Conservation (phyloP, 1,140 invertebrate species). For the Sycobia sp. region DNA sequence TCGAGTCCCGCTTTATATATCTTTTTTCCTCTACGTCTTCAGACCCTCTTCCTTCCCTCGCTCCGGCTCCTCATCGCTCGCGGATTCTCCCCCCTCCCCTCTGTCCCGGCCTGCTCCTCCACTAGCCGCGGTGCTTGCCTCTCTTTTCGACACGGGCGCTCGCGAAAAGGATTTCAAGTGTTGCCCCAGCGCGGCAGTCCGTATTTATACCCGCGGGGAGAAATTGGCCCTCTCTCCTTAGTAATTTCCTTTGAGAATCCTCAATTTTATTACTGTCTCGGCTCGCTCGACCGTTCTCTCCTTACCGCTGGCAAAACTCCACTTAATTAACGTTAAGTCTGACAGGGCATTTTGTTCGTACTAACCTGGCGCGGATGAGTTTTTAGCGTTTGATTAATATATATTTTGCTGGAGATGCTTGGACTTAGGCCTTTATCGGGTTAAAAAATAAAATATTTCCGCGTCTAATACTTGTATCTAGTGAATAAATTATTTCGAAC, state of each 20-base stretch:
- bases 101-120: neutral
- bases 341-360: constrained; percentile 5
- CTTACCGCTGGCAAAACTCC: neutral
- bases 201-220: constrained; percentile 18
- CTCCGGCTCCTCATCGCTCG: too few species aligned
- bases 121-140: neutral
- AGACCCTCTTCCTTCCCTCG: too few species aligned
- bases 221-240: constrained; percentile 1
- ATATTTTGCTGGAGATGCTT: too few species aligned
- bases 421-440: too few species aligned
- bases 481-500: too few species aligned
- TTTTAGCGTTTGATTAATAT: constrained; percentile 6
- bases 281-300: too few species aligned
- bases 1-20: constrained; percentile 26
- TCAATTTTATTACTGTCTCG: constrained; percentile 14
- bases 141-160: neutral
- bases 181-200: constrained; percentile 12
- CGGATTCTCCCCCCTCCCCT: neutral
- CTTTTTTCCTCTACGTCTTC: too few species aligned
- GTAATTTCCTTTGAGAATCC: constrained; percentile 21
- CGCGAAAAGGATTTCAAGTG: constrained; percentile 12
- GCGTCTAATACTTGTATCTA: too few species aligned
- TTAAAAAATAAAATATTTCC: too few species aligned
- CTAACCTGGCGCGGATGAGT: constrained; percentile 3
- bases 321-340: constrained; percentile 10